phyloP scores from a whole-genome alignment of 2,113 vertebrate genomes.

The Sebastes schlegelii region DNA sequence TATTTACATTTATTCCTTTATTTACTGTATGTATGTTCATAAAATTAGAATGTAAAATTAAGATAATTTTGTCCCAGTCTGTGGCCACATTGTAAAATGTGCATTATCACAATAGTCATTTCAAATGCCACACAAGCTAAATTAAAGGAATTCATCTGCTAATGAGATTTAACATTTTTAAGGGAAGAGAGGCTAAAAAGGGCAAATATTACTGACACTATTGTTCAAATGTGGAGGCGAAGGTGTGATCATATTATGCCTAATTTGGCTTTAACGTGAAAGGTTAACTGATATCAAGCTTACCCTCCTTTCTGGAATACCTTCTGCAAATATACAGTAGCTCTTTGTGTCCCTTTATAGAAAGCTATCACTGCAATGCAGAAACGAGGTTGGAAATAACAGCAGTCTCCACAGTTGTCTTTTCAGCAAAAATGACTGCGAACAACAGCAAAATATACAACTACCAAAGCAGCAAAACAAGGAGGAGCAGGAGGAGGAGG shows the following conservation, averaged over 20 bases:
- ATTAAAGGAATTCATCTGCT: neutral
- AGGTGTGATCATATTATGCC: neutral
- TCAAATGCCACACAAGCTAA: neutral
- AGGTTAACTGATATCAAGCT: conserved; percentile 18
- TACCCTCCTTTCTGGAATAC: conserved; percentile 34
- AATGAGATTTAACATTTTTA: neutral
- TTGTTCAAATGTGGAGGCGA: neutral
- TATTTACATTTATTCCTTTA: no score
- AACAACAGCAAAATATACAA: conserved; percentile 36
- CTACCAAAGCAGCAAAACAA: conserved; percentile 69
- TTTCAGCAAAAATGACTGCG: conserved; percentile 39
- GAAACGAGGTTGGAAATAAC: conserved; percentile 6
- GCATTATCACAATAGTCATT: neutral
- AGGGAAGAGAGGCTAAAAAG: neutral
- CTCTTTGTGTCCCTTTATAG: conserved; percentile 1
- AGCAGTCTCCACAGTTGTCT: neutral
- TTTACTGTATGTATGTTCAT: no score
- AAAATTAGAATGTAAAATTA: no score
- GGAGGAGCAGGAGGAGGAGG: conserved; percentile 36
- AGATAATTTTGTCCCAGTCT: neutral
- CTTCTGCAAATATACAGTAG: conserved; percentile 14
- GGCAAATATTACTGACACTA: neutral
- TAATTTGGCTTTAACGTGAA: conserved; percentile 10
- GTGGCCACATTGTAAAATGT: neutral
- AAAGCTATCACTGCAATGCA: conserved; percentile 25